Evolutionary conservation across 2,888 invertebrate genomes (phyloP).

Genomic region (Drosophila incognita): DNA sequence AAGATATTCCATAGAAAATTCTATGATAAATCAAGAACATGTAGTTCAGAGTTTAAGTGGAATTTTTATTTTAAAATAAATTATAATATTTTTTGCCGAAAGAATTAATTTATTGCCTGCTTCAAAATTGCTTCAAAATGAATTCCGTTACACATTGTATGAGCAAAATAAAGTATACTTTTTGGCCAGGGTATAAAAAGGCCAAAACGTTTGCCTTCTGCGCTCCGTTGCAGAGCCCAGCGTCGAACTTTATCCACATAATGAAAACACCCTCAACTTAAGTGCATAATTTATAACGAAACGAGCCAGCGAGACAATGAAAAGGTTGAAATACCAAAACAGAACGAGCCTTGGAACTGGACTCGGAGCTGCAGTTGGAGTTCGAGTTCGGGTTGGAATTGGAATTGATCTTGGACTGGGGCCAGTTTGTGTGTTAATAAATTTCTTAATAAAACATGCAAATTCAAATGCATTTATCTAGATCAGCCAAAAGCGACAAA

Average conservation of each 20-base stretch:
- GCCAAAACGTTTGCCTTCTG: constrained; percentile 54
- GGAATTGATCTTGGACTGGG: constrained; percentile 35
- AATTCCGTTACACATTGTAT: not conserved
- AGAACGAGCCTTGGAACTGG: constrained; percentile 45
- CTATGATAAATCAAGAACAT: not conserved
- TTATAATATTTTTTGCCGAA: not conserved
- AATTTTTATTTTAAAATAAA: not conserved
- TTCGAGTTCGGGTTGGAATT: constrained; percentile 11
- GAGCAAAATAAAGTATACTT: not conserved
- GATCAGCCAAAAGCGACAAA: constrained; percentile 81
- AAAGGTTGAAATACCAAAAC: constrained; percentile 62
- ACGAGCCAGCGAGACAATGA: constrained; percentile 69
- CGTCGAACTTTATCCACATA: constrained; percentile 76
- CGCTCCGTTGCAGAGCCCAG: constrained; percentile 35
- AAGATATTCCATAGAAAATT: not conserved
- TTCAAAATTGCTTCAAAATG: not conserved
- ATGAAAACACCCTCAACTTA: constrained; percentile 84
- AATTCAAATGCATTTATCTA: constrained; percentile 83
- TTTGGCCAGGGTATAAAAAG: constrained; percentile 29
- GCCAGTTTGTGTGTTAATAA: constrained; percentile 71
- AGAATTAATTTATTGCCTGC: not conserved
- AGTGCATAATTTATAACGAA: constrained; percentile 83
- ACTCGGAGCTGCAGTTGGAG: constrained; percentile 18
- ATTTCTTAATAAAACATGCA: constrained; percentile 80
- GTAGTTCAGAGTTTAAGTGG: not conserved